Evolutionary conservation across 2,113 vertebrate species (phyloP).

Genomic region (Hiodon tergisus): DNA sequence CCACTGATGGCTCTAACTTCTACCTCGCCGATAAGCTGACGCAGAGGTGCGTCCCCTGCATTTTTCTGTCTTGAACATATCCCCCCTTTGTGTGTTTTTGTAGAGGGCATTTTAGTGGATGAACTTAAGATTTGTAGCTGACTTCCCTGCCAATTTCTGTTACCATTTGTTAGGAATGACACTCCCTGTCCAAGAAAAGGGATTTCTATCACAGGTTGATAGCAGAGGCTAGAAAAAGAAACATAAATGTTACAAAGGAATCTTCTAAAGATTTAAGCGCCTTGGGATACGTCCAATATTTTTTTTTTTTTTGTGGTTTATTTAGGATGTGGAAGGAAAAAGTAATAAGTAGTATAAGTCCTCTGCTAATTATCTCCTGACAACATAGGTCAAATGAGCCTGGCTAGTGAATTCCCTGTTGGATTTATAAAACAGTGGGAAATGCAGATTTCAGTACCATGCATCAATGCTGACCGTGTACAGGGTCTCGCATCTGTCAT

Average conservation of each 20-base stretch:
- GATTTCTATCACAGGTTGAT: constrained; percentile 16
- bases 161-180: constrained; percentile 23
- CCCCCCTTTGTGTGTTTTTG: constrained; percentile 5
- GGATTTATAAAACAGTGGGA: neutral
- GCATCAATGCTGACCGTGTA: neutral
- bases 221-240: constrained; percentile 8
- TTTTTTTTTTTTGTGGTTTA: neutral
- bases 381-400: neutral
- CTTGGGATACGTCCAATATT: constrained; percentile 34
- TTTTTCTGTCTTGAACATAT: constrained; percentile 18
- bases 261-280: constrained; percentile 42
- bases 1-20: constrained; percentile 23
- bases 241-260: constrained; percentile 23
- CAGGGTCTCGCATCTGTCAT: neutral
- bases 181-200: neutral
- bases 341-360: neutral
- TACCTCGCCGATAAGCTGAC: neutral
- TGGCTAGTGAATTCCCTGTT: neutral
- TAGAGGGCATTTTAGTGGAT: constrained; percentile 5
- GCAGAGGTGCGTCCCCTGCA: neutral
- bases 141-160: constrained; percentile 14
- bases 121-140: constrained; percentile 19
- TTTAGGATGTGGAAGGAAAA: constrained; percentile 1
- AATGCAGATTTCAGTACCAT: neutral
- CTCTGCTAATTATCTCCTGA: neutral